Evolutionary conservation across 2,888 invertebrate species (phyloP), one percentile per base, ranked within the genome.

Genomic region (Icerya purchasi): DNA sequence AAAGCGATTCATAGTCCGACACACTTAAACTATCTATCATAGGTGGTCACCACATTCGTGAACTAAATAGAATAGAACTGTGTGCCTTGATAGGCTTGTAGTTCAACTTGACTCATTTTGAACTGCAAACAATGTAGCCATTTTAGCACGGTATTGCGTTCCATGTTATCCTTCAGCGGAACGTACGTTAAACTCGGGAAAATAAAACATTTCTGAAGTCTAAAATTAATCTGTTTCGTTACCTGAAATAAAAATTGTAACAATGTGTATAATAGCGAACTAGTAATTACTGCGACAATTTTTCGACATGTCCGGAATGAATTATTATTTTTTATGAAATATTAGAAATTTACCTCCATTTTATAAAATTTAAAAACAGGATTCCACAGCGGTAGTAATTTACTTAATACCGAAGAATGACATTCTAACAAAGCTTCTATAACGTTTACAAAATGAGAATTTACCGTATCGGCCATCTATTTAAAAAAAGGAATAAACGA

Each of bases 81-180:
- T 5, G 87, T 87, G n/a, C 86, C 89, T 57, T 86, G 85, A 0
- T 89, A 88, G 1, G 89, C 88, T 72, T 92, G 91, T 64, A 90
- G 50, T 73, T 98, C 97, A 59, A 94, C 86, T 75, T 97, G 96
- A 3, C 93, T 93, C 84, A 98, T 93, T 77, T 96, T 97, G 70
- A 96, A 93, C 70, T 96, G 90, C 62, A 96, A 77, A 56, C 92
- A 78, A 72, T 92, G 90, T 60, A 98, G 76, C 84, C 94, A 92
- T 65, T 86, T 83, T 1, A 83, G 71, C 22, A 84, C 72, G 1
- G 60, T 60, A 50, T 57, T 62, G 1, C 57, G 55, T 10, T 56
- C 71, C 66, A 20, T 72, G 70, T 65, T 72, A 73, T 64, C 72
- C 73, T 61, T 66, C 64, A 71, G 73, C 20, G 72, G 76, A 49